A percentile compares a stretch with the other conserved stretches of the same genome.
phyloP scores from a whole-genome alignment of 2,888 invertebrate genomes.

The Lypha dubia region DNA sequence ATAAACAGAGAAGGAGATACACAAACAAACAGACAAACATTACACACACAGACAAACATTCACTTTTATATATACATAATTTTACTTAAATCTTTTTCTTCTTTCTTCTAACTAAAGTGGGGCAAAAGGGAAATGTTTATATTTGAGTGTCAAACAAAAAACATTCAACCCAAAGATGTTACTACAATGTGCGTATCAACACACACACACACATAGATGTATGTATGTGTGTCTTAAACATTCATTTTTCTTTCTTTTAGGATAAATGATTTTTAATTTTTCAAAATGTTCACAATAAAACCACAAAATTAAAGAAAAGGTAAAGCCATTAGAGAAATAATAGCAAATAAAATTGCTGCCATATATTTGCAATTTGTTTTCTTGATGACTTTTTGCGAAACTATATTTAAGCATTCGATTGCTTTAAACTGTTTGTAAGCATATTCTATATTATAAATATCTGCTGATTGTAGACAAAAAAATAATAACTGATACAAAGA shows the following conservation, averaged over 20 bases:
- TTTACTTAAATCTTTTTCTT: background rate
- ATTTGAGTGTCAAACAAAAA: constrained; percentile 19
- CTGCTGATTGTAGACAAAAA: background rate
- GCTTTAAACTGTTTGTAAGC: background rate
- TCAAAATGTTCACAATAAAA: constrained; percentile 57
- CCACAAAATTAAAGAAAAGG: constrained; percentile 53
- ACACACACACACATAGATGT: background rate
- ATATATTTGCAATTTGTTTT: constrained; percentile 25
- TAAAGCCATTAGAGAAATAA: constrained; percentile 50
- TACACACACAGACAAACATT: background rate
- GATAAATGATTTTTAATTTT: constrained; percentile 32
- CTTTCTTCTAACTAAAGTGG: background rate
- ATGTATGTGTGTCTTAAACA: too few species aligned
- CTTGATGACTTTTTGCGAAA: background rate
- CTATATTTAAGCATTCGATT: background rate
- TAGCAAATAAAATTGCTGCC: constrained; percentile 11
- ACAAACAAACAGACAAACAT: too few species aligned
- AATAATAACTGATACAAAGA: background rate
- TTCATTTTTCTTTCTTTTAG: background rate
- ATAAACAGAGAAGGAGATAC: too few species aligned
- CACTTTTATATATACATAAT: background rate
- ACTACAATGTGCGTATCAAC: background rate
- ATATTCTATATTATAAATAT: background rate
- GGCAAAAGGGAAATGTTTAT: background rate
- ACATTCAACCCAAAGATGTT: constrained; percentile 23